Evolutionary conservation across 2,888 invertebrate species (phyloP), one percentile per base, ranked within the genome.

Genomic region (Leucozona laternaria): DNA sequence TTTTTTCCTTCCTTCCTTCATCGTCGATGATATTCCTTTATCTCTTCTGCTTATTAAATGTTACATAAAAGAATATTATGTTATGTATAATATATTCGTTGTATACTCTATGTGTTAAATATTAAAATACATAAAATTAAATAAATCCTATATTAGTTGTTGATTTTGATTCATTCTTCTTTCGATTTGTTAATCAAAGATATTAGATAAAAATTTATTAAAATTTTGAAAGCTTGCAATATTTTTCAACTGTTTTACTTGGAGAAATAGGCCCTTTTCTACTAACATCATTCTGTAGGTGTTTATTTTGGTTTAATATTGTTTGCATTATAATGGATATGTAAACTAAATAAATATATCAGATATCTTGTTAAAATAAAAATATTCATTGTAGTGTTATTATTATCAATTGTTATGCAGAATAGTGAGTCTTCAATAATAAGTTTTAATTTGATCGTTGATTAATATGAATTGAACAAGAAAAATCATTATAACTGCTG

Each of bases 91-190:
- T 68, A 76, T 80, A 17, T 17, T 17, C 11, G 17, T 20, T 17
- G 48, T 81, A 45, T 85, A 81, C 72, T 77, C 58, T 68, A 64
- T 77, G 81, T 81, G 81, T 85, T 81, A 85, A 77, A 76, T 76
- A 73, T n/a, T 72, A 72, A 66, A n/a, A 71, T 66, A 72, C 11
- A 66, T 71, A 64, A 60, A 31, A 43, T 28, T 64, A n/a, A 66
- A 68, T 20, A 40, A 73, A 48, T 55, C 37, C 22, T 66, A 78
- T 68, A 68, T 75, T 28, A 28, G 43, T 78, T 75, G 37, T 58
- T 60, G 22, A 50, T 70, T 79, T 53, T 31, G 20, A 31, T 71
- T 75, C 55, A 57, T 48, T 55, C 62, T 79, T 81, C 48, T 79
- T 58, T 79, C 20, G 48, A 64, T 34, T 58, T 48, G 34, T 68